Conservation (phyloP, 2,797 vertebrate species). For the Sebastes dallii region DNA sequence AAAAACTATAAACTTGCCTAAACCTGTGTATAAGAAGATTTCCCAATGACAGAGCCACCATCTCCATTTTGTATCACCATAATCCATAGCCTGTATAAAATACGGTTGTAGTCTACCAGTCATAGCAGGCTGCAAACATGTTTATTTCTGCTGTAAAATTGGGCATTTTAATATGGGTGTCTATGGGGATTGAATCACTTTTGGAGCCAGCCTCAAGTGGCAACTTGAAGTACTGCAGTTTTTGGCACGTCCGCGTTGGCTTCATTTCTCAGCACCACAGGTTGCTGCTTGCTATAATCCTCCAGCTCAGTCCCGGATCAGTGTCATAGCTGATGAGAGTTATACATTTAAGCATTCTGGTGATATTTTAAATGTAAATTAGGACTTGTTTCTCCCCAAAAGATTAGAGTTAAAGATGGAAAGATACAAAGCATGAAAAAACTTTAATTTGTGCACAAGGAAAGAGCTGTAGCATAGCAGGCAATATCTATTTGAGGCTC, state of each 20-base stretch:
- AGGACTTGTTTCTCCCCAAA: background rate
- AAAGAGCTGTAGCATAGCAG: background rate
- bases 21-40: background rate
- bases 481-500: background rate
- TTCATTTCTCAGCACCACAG: background rate
- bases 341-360: background rate
- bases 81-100: background rate
- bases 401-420: background rate
- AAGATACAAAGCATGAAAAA: no score
- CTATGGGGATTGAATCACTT: background rate
- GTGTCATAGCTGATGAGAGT: background rate
- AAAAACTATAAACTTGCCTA: background rate
- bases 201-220: background rate
- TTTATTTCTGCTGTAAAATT: no score
- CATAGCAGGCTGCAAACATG: no score
- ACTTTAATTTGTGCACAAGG: background rate
- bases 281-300: background rate
- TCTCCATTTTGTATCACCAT: background rate
- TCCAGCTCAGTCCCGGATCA: no score
- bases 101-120: background rate
- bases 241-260: background rate
- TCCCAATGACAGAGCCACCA: background rate
- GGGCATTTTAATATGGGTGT: no score
- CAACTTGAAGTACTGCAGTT: background rate
- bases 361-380: background rate